Base-by-base conservation (phyloP, 2,113 vertebrate genomes). In the Dissostichus mawsoni region DNA sequence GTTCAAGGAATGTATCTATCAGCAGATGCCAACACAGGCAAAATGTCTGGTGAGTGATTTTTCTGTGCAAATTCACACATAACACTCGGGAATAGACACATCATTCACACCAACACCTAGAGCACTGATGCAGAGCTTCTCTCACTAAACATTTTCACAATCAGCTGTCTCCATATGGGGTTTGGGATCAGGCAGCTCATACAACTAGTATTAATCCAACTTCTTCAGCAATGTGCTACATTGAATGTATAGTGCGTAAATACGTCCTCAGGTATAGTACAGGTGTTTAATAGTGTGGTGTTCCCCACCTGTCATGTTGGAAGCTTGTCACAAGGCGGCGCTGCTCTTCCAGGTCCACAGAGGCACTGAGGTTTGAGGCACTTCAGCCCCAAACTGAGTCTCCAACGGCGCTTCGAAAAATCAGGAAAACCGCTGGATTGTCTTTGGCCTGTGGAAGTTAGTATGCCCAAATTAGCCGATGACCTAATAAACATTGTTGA, bases 371-470 rank as follows among this genome's bases (percentile, higher is more conserved):
- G 62, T 14, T 69, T 53, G 44, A 33, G 62, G 71, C 80, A 55
- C 85, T 51, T 62, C 45, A 52, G 74, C 59, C 75, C 73, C 17
- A 6, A 61, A 70, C 5, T 0, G 64, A 76, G 58, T 56, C 67
- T 87, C 68, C 84, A 68, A 25, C 72, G 50, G 72, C 8, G 86
- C 81, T 76, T 63, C 51, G 72, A 55, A 58, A 90, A 91, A 69
- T 91, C 87, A 95, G 92, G 93, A 94, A 95, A 96, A 41, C 76
- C 76, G 55, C 92, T 59, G 94, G 94, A 83, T 92, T 72, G 36
- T 76, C 63, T 83, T 68, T 64, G 94, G 94, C 94, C 95, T 94
- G 83, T 68, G 65, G 57, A 87, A 62, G 58, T 78, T 51, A 44
- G 58, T n/a, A 20, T 33, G 20, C 20, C 5, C 23, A 65, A 64